Base-by-base conservation (phyloP, 2,888 invertebrate genomes). In the Drosophila affinis region DNA sequence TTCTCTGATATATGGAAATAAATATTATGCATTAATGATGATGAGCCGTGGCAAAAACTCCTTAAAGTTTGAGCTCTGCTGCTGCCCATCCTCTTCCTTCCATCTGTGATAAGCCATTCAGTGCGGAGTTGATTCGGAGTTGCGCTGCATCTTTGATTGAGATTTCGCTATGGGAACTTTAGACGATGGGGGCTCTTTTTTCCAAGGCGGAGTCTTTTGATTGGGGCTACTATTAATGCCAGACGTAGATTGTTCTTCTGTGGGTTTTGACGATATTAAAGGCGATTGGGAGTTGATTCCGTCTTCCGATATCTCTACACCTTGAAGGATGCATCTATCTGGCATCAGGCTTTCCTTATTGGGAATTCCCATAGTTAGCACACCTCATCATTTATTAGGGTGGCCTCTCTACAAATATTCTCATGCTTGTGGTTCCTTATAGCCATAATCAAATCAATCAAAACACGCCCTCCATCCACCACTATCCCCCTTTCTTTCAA, bases 371-470 rank as follows among this genome's bases (percentile, higher is more conserved):
- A 17, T 10, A 62, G 17, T 18, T 39, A 6, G 2, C 14, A 6
- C 32, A 32, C 39, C 39, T 39, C 12, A 14, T 39, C 6, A 39
- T 14, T 14, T 5, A 39, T 14, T 39, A 1, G 3, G 39, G 2
- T 39, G 18, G 14, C 14, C 39, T 39, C 39, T 39, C 6, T 6
- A 39, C 2, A 14, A 7, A 14, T 39, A 14, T 14, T 39, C 32
- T 3, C 3, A 10, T 32, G 32, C 18, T 2, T 18, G 18, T 18
- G 52, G 39, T 57, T 65, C 24, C 39, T 46, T 32, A 54, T 46
- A 45, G 29, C 34, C 55, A 67, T 65, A 72, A 72, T 75, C 86
- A 75, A 78, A 82, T 87, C 88, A 82, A 83, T 85, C 86, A 76
- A 47, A 64, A 34, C 57, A 53, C 27, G 49, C 14, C 48, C 3